Percentiles rank a stretch among this genome's conserved stretches.
Evolutionary conservation across 2,888 invertebrate genomes (phyloP).

Genomic region (Ariolimax columbianus): DNA sequence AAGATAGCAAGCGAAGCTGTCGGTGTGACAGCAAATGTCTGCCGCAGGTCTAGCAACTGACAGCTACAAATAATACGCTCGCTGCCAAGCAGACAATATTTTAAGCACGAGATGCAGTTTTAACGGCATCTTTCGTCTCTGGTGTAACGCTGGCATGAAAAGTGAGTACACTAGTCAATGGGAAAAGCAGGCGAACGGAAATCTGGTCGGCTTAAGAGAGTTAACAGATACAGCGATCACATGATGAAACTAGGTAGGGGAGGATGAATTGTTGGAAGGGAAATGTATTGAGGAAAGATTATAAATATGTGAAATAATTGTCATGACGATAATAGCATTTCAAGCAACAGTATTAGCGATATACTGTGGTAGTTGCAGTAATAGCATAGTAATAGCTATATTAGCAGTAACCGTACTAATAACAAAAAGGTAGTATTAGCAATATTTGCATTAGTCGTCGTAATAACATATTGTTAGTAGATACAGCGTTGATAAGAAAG

Average conservation of each 20-base stretch:
- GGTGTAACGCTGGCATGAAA: not conserved
- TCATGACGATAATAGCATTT: too few species aligned
- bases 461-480: too few species aligned
- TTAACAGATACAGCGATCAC: not conserved
- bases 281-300: too few species aligned
- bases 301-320: too few species aligned
- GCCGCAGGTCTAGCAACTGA: not conserved
- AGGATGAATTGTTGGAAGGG: too few species aligned
- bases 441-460: too few species aligned
- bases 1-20: not conserved
- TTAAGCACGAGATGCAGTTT: not conserved
- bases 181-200: not conserved
- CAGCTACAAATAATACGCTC: not conserved
- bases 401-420: not conserved
- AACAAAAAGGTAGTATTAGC: too few species aligned
- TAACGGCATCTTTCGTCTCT: conserved; percentile 4
- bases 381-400: not conserved
- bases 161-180: not conserved
- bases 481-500: too few species aligned
- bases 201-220: not conserved
- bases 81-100: not conserved
- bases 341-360: too few species aligned
- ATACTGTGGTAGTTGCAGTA: too few species aligned
- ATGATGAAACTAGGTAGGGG: not conserved
- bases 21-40: not conserved